These are phyloP conservation scores for Philopotamus ludificatus DNA, from an alignment of 1,140 invertebrate species.

Conservation along the genomic window DNA sequence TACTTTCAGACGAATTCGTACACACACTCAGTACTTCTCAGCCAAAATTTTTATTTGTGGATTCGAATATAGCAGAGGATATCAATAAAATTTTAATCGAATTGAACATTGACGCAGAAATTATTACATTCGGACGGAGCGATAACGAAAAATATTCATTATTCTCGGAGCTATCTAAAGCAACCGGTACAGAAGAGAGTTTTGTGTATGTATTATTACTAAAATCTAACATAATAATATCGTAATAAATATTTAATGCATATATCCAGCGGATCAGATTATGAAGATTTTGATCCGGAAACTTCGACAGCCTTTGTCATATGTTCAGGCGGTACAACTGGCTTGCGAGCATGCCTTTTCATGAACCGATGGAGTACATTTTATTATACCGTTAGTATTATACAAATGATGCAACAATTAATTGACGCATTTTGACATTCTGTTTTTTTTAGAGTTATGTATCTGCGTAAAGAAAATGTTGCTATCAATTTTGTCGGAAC, in stretches of 20 bases:
- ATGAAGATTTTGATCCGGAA: constrained; percentile 34
- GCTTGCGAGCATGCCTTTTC: constrained; percentile 32
- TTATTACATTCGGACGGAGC: constrained; percentile 28
- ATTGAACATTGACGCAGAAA: neutral
- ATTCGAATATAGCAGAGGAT: neutral
- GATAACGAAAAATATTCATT: neutral
- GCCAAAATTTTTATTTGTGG: neutral
- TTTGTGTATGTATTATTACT: constrained; percentile 17
- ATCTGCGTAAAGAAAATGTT: too few relatives aligned
- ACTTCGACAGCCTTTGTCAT: constrained; percentile 23
- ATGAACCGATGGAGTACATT: neutral
- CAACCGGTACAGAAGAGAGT: constrained; percentile 29
- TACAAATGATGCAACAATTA: too few relatives aligned
- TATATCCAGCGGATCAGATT: constrained; percentile 4
- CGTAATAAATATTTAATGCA: neutral
- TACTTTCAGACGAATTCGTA: neutral
- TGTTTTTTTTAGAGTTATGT: too few relatives aligned
- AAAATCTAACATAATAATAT: neutral
- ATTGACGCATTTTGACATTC: too few relatives aligned
- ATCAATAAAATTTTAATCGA: neutral
- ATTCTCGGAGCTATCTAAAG: constrained; percentile 23
- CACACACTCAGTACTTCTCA: neutral
- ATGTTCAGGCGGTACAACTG: constrained; percentile 38
- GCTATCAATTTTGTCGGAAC: too few relatives aligned
- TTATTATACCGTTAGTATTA: neutral